Evolutionary conservation across 2,888 invertebrate species (phyloP), one percentile per base, ranked within the genome.

Genomic region (Scaptomyza polygonia): DNA sequence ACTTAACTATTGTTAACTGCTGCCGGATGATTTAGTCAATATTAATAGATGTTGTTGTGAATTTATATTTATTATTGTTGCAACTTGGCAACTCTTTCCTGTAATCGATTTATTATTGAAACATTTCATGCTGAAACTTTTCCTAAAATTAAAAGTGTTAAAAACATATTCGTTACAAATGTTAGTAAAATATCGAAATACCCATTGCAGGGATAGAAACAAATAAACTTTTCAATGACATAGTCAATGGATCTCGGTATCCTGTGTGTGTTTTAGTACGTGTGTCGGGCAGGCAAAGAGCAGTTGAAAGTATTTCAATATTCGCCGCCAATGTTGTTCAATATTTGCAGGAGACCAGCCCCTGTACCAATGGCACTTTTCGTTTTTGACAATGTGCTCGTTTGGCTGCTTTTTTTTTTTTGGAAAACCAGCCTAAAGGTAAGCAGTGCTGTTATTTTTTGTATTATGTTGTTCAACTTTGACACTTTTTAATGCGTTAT

Each of bases 281-380:
- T 32, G 45, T 42, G 16, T 55, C 30, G 12, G 48, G 30, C 27
- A 48, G 39, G 18, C 43, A 30, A 32, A 4, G 16, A 29, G n/a
- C 25, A 32, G 47, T 25, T 47, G 47, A 67, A 67, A 71, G 71
- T 64, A 73, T 79, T 84, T 88, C 80, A 79, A 83, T 88, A 84
- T 84, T 86, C 84, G 66, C 64, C 64, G 51, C 79, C 67, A 72
- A 72, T 87, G 82, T 67, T 79, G 73, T 63, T 73, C 79, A 85
- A 83, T 83, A 85, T 87, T 83, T 83, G 70, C 54, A 52, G 40
- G 25, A 39, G 14, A 32, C 53, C 39, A 39, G 39, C 36, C 18
- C 40, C 18, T 18, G 8, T 27, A 5, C 30, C 18, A 25, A 39
- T 48, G 29, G n/a, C 27, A 11, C 42, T 40, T 21, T 16, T 25